Base-by-base conservation (phyloP, 2,113 vertebrate species). In the Hydrochoerus hydrochaeris region DNA sequence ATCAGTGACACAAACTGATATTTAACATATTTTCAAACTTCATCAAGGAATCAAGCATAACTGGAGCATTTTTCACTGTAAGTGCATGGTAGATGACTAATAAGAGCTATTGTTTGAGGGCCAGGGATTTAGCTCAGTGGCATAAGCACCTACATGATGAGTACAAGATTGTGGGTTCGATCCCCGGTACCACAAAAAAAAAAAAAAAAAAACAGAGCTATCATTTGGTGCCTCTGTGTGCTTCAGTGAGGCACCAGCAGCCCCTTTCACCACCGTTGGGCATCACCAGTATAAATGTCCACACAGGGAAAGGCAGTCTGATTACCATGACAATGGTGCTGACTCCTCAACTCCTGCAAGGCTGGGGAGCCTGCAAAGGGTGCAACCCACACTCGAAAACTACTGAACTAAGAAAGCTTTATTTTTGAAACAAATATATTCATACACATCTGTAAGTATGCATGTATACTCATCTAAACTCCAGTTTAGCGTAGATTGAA, bases 371-470 rank as follows among this genome's bases (percentile, higher is more conserved):
- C 4, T 7, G 20, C 52, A 65, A 2, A 10, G 11, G 88, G 19
- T 67, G 0, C 60, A 92, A 5, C 69, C 62, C 44, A 85, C 60
- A 30, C 73, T 24, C 88, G 44, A 96, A 46, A 87, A 96, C 2
- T 83, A 6, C 3, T 86, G 24, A 69, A 71, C 7, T 84, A 83
- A 94, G 62, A 19, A 92, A 78, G 44, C 9, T 78, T 89, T 22
- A 44, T 85, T 80, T 96, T 92, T 44, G n/a, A 38, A n/a, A 96
- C 82, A 63, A 65, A 78, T 14, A 81, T 22, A 96, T 63, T 93
- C 54, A 91, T 78, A 90, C 0, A 93, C 78, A 81, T 30, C 63
- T 9, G 57, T 1, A 26, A 38, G 73, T 30, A 9, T n/a, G 22
- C 71, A 5, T 67, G 22, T 60, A 30, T 65, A 65, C 13, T 38